phyloP scores from a whole-genome alignment of 2,113 vertebrate genomes.

The Nesoenas mayeri region DNA sequence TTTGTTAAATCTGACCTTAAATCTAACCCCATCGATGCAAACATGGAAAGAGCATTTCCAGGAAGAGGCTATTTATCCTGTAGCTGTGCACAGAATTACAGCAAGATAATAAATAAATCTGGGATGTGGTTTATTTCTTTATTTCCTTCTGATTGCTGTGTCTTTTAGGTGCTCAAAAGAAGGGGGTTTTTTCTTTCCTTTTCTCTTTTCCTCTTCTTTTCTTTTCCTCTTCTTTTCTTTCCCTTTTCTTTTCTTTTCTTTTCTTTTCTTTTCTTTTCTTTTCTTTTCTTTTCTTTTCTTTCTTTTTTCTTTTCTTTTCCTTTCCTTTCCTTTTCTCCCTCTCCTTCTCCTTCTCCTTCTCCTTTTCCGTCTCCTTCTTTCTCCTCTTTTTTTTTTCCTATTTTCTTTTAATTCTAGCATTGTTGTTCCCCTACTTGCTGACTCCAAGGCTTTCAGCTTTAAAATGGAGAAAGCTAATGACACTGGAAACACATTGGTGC shows the following conservation, averaged over 20 bases:
- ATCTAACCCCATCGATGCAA: not conserved
- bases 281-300: no score
- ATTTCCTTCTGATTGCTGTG: not conserved
- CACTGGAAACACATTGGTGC: not conserved
- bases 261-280: no score
- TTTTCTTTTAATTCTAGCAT: not conserved
- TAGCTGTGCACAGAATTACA: not conserved
- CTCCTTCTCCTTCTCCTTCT: no score
- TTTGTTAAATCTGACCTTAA: conserved; percentile 15
- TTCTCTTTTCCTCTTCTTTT: not conserved
- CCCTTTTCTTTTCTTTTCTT: no score
- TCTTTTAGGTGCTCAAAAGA: not conserved
- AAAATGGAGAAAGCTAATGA: not conserved
- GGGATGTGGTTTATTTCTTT: not conserved
- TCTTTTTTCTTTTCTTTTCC: no score
- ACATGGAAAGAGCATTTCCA: not conserved
- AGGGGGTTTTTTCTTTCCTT: no score
- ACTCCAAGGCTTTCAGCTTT: not conserved
- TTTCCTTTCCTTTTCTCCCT: no score
- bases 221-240: no score
- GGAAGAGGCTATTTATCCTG: not conserved
- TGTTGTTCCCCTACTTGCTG: not conserved
- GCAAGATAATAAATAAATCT: not conserved
- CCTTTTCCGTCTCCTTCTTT: no score
- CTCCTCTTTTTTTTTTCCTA: not conserved